phyloP scores from a whole-genome alignment of 2,113 vertebrate species.

The Cottus gobio region DNA sequence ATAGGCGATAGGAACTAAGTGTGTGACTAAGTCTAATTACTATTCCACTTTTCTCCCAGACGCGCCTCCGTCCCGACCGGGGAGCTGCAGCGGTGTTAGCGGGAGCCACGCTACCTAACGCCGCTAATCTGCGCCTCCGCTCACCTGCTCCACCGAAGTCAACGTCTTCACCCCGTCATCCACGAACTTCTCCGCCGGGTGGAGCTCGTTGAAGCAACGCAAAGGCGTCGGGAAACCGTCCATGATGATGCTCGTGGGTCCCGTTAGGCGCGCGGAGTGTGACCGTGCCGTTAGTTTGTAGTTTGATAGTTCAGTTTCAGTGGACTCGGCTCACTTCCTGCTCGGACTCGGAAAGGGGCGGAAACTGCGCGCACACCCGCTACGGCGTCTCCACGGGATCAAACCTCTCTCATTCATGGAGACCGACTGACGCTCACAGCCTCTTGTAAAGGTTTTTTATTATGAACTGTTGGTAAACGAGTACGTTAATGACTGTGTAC shows the following conservation, averaged over 20 bases:
- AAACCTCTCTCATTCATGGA: constrained; percentile 7
- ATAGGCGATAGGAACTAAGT: no score
- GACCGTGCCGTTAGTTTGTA: constrained; percentile 42
- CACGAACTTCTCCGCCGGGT: constrained; percentile 72
- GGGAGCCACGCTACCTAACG: constrained; percentile 16
- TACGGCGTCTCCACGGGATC: constrained; percentile 63
- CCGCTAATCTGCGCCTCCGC: constrained; percentile 48
- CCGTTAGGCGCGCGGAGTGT: background rate
- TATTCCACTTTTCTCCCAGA: background rate
- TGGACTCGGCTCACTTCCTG: constrained; percentile 42
- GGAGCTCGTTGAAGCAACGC: constrained; percentile 78
- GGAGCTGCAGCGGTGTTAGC: constrained; percentile 6
- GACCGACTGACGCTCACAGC: background rate
- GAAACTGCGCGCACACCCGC: constrained; percentile 32
- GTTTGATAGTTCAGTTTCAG: constrained; percentile 58
- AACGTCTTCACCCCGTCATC: constrained; percentile 82
- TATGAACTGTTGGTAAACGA: accelerated
- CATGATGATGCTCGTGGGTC: constrained; percentile 48
- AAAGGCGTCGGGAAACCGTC: constrained; percentile 62
- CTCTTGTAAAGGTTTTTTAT: background rate
- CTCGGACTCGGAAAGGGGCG: constrained; percentile 26
- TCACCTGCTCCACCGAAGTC: constrained; percentile 85
- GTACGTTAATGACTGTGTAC: no score
- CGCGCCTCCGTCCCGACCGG: background rate
- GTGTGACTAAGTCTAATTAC: background rate